Evolutionary conservation across 2,797 vertebrate species (phyloP), one percentile per base, ranked within the genome.

Genomic region (Fringilla coelebs): DNA sequence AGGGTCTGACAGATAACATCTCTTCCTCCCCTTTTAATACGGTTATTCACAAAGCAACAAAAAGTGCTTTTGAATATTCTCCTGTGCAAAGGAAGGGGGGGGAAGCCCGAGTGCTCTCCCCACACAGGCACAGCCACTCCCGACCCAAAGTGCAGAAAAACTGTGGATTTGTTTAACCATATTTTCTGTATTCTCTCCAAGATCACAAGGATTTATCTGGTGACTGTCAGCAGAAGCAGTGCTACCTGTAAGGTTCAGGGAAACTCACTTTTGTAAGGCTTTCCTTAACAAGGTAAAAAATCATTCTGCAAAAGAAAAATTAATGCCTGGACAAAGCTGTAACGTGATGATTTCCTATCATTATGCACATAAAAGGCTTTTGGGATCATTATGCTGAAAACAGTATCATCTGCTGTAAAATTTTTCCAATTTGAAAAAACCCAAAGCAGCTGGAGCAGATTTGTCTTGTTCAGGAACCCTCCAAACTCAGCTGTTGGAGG

Each of bases 1-100:
- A 97, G 91, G 96, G 73, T 95, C 96, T 97, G 96, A 96, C 95
- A 96, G 95, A 96, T 96, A 96, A 96, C 94, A 95, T 96, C 96
- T 97, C 96, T 97, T 96, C 94, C 94, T 97, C 94, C 72, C 92
- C 94, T 94, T 93, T 94, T 96, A 95, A 95, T 96, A 94, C 61
- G 81, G 91, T 95, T 95, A 95, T 97, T 96, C 94, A 96, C 34
- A 11, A 65, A 94, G 68, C 85, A 96, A 97, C 94, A 97, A 95
- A 94, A 94, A 96, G 94, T 82, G 94, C 95, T 91, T 93, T 93
- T 80, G 94, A 96, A 96, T 96, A 96, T 94, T 94, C 95, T 88
- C 84, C 93, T 6, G 77, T 38, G 91, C 46, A 83, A 73, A 82
- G 74, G 71, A 60, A 43, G 9, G 36, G 41, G 19, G 18, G 8